phyloP scores from a whole-genome alignment of 2,888 invertebrate genomes.

The Cistogaster globosa region DNA sequence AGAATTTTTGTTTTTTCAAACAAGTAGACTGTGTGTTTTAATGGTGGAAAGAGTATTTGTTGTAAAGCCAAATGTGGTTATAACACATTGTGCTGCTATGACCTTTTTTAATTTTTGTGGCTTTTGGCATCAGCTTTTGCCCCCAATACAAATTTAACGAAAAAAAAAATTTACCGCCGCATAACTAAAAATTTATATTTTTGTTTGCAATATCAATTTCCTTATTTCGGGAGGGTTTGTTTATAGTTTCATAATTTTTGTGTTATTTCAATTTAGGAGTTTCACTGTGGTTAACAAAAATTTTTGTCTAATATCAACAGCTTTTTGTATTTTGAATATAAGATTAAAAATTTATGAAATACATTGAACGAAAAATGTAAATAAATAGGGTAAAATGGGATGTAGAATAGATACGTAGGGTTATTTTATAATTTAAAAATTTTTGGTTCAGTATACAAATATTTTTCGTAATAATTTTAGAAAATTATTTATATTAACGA shows the following conservation, averaged over 20 bases:
- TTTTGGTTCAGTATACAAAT: no score
- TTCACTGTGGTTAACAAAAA: background rate
- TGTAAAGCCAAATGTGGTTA: slow-evolving; percentile 46
- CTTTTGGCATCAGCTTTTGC: background rate
- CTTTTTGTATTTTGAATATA: background rate
- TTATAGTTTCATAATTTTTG: no score
- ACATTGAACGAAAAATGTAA: no score
- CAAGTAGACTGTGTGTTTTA: background rate
- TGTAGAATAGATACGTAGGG: no score
- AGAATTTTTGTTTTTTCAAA: background rate
- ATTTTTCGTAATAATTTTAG: no score
- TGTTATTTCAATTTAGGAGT: background rate
- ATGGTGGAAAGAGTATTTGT: background rate
- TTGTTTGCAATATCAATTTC: background rate
- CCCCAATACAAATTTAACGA: slow-evolving; percentile 29
- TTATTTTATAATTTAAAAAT: no score
- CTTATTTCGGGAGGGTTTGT: background rate
- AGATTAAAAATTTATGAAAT: no score
- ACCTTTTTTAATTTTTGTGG: slow-evolving; percentile 13
- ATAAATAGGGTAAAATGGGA: no score
- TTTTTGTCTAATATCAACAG: background rate
- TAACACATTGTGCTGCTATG: slow-evolving; percentile 27
- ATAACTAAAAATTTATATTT: slow-evolving; percentile 13
- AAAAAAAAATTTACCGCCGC: background rate
- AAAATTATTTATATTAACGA: no score